phyloP scores from a whole-genome alignment of 2,888 invertebrate species.

The Pristionchus mayeri region DNA sequence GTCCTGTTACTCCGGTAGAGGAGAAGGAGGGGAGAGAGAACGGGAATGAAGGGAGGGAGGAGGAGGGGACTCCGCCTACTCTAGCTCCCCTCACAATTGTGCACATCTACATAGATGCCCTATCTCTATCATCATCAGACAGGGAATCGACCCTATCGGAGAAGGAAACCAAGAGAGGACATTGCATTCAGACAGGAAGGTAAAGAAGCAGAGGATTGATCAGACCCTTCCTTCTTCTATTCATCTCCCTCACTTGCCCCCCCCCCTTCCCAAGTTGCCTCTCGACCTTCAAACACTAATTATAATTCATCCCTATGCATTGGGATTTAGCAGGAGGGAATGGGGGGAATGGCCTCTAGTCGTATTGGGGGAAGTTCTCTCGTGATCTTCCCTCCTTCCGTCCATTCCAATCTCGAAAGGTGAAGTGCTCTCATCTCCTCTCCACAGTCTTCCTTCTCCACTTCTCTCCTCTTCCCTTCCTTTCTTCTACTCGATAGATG shows the following conservation, averaged over 20 bases:
- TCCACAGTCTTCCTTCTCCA: conserved; percentile 7
- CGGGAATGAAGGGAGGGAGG: neutral
- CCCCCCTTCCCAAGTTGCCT: conserved; percentile 12
- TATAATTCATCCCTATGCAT: conserved; percentile 11
- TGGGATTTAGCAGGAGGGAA: neutral
- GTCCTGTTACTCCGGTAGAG: conserved; percentile 36
- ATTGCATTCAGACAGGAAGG: neutral
- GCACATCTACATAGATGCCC: conserved; percentile 17
- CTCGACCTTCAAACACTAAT: conserved; percentile 37
- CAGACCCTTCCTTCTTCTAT: neutral
- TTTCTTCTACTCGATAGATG: neutral
- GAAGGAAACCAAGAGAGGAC: too few relatives aligned
- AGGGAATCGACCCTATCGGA: too few relatives aligned
- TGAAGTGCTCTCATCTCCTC: neutral
- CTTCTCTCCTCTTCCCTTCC: neutral
- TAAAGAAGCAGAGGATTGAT: neutral
- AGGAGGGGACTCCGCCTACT: conserved; percentile 6
- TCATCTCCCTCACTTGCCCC: neutral
- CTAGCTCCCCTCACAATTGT: neutral
- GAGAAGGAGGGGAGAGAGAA: neutral
- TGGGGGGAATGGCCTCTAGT: neutral
- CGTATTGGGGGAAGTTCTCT: neutral
- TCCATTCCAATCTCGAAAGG: neutral
- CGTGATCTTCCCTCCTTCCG: neutral
- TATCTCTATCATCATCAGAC: neutral